Base-by-base conservation (phyloP, 2,113 vertebrate genomes). In the Pseudopodoces humilis region DNA sequence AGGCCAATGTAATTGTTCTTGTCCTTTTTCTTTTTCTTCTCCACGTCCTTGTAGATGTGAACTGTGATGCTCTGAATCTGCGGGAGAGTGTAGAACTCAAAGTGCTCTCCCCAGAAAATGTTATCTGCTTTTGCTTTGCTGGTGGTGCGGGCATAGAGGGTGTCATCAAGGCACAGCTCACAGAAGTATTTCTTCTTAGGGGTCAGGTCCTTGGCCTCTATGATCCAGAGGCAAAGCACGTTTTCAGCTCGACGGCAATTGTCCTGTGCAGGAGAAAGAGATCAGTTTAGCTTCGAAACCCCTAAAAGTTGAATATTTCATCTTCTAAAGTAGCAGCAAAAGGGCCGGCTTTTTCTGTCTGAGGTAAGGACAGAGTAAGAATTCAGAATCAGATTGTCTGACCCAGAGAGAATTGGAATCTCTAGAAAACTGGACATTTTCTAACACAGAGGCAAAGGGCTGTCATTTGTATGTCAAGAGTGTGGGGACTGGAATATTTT, bases 51-150 rank as follows among this genome's bases (percentile, higher is more conserved):
- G 97, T 99, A 99, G 93, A 99, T 98, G 96, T 99, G 99, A 92
- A 99, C 98, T 2, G 99, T 99, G 98, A 99, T 94, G 96, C 98
- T 99, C 88, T 98, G 98, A 59, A 99, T 89, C 23, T 98, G 78
- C 3, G 99, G 99, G 83, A 99, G 98, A 71, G 98, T 82, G 19
- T 97, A 98, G 93, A 99, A 99, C 92, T 99, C 98, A 25, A 99
- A 99, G 98, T 99, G 98, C 97, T 99, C 99, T 3, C 99, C 99
- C 99, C 99, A 99, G 97, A 99, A 99, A 64, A 99, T 98, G 96
- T 98, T 98, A 89, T 99, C 99, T 8, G 98, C 97, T 87, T 99
- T 99, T 31, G 98, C 98, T 98, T 99, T 99, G 98, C 99, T 99
- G 97, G 99, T 99, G 97, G 99, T 99, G 63, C 99, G 98, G 75